Evolutionary conservation across 1,140 invertebrate genomes (phyloP), one percentile per base, ranked within the genome.

Genomic region (Eumeta japonica): DNA sequence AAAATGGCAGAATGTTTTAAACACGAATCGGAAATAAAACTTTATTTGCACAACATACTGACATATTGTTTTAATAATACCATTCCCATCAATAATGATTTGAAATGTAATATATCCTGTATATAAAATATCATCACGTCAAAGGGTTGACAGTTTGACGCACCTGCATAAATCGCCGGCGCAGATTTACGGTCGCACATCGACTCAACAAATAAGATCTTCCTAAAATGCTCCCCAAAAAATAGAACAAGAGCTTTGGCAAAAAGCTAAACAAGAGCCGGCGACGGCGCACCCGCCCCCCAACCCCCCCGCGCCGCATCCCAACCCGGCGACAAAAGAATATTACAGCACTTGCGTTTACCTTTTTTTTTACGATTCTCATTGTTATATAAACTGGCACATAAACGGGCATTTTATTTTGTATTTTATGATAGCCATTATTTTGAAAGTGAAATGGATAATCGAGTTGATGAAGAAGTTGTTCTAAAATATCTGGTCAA

Each of bases 191-290:
- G 60, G 57, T 52, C 61, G 56, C 48, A 61, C 68, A 70, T 59
- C 60, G 60, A 63, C 49, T 54, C 59, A 62, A 73, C 64, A 70
- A 73, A 67, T 70, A 64, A 70, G 58, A 65, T 66, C 56, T 58
- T 57, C 58, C 55, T 62, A 67, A 68, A 68, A 64, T 58, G 59
- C 41, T 50, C 41, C 48, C 63, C 55, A 66, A 65, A 64, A 67
- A 71, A 68, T 71, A 71, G 67, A 71, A 74, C 64, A 71, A 71
- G 53, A 67, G 52, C 47, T 55, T 55, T 33, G 36, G 67, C 60
- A 74, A 71, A 68, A 68, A 65, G 52, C 53, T 55, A 52, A 55
- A 50, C 58, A 63, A 68, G 54, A 56, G 54, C 55, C 60, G 56
- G 66, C 62, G 58, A 66, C 55, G 58, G 57, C 60, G 51, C 30